phyloP scores from a whole-genome alignment of 1,140 invertebrate species.

The Lasaia peninsularis region DNA sequence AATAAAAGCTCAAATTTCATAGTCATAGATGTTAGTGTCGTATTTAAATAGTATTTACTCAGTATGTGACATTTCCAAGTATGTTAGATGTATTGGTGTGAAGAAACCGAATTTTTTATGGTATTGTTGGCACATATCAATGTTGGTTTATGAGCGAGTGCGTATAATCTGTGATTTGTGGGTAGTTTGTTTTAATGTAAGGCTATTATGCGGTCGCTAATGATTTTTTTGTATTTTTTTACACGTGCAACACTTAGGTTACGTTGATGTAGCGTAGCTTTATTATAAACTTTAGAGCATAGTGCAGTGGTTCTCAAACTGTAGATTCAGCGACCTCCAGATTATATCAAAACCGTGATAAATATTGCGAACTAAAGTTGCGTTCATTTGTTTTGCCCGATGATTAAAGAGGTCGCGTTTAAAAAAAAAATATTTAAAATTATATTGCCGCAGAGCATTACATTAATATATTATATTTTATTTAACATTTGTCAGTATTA shows the following conservation, averaged over 20 bases:
- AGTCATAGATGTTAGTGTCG: constrained; percentile 45
- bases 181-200: constrained; percentile 45
- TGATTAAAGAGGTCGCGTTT: too few species aligned
- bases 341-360: not conserved
- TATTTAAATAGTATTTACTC: constrained; percentile 59
- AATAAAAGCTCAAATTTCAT: constrained; percentile 55
- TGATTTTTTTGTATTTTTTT: constrained; percentile 43
- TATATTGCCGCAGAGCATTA: not conserved
- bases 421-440: too few species aligned
- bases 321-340: not conserved
- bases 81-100: constrained; percentile 26
- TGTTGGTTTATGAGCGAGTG: constrained; percentile 38
- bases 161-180: constrained; percentile 63
- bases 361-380: not conserved
- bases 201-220: constrained; percentile 23
- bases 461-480: constrained; percentile 3
- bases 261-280: constrained; percentile 21
- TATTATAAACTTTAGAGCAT: constrained; percentile 15
- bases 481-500: constrained; percentile 18
- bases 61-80: constrained; percentile 32
- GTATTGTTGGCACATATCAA: constrained; percentile 63
- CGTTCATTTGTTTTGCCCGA: too few species aligned
- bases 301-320: not conserved
- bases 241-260: constrained; percentile 24
- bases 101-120: constrained; percentile 31